Base-by-base conservation (phyloP, 2,113 vertebrate species). In the Sigmodon hispidus region DNA sequence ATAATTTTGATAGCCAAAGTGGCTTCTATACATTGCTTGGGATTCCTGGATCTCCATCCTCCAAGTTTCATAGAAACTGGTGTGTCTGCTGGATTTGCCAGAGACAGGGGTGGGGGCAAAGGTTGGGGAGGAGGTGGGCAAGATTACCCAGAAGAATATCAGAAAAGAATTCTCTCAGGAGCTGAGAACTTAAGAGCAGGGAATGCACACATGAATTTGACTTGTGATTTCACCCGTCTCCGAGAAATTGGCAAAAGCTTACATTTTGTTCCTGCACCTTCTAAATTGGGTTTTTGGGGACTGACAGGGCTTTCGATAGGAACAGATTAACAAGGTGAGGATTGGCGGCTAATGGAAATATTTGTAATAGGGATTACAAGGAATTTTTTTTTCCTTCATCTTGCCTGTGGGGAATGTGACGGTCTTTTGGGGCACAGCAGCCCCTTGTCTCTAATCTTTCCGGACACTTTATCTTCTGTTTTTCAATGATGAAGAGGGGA, bases 291-390 rank as follows among this genome's bases (percentile, higher is more conserved):
- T 98, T 96, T 87, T 70, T 36, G 84, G 72, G 73, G 48, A 92
- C 84, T 84, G 94, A 91, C 94, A 91, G 92, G 92, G 91, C 85
- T 97, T 97, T 80, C 12, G 40, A 92, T 89, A 83, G 93, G 92
- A 97, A 93, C 96, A 89, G 96, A 97, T 97, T 96, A 95, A 95
- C 61, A 80, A 93, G 92, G 88, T 92, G 57, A 96, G 93, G 72
- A 87, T 92, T 57, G 65, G 90, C 3, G 43, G 92, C 92, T 97
- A 85, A 94, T 94, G 95, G 97, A 98, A 97, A 96, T 96, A 89
- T 80, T 92, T 22, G 31, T 97, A 96, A 97, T 97, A 96, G 96
- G 57, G 96, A 94, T 97, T 97, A 96, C 92, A 65, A 40, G 43
- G 65, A 34, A 67, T 21, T 29, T 73, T 26, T 76, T 52, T 97